Percentiles rank a stretch among this genome's conserved stretches.
Evolutionary conservation across 2,113 vertebrate species (phyloP).

Genomic region (Oryzias celebensis): DNA sequence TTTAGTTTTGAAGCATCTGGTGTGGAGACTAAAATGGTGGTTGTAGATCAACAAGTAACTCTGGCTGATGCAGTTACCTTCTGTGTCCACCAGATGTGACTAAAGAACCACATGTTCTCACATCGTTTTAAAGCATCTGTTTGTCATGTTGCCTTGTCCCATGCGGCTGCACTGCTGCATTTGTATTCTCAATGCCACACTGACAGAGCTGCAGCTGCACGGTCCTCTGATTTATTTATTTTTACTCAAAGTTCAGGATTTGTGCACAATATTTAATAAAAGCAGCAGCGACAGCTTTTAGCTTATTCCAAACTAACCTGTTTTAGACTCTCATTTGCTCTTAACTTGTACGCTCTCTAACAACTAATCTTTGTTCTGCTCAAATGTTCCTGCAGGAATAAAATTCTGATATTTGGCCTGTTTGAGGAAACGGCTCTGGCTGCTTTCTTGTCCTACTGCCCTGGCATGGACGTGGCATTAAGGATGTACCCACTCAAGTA

Average conservation of each 20-base stretch:
- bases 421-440: conserved; percentile 80
- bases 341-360: background rate
- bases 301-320: too few species aligned
- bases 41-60: rapidly evolving
- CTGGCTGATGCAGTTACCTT: background rate
- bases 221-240: too few species aligned
- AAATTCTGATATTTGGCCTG: conserved; percentile 79
- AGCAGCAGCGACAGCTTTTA: too few species aligned
- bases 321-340: too few species aligned
- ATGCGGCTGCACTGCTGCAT: too few species aligned
- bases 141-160: too few species aligned
- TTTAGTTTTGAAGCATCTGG: background rate
- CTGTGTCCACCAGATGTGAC: conserved; percentile 23
- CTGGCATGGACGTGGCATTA: conserved; percentile 79
- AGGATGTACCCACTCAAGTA: conserved; percentile 82
- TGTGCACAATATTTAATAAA: too few species aligned
- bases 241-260: too few species aligned
- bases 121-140: background rate
- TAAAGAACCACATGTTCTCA: background rate
- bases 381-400: conserved; percentile 70
- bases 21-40: background rate
- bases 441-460: conserved; percentile 79
- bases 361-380: background rate
- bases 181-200: too few species aligned
- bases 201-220: too few species aligned